These are phyloP conservation scores for Heteronetta atricapilla DNA, from an alignment of 2,113 vertebrate species.

Conservation along the genomic window DNA sequence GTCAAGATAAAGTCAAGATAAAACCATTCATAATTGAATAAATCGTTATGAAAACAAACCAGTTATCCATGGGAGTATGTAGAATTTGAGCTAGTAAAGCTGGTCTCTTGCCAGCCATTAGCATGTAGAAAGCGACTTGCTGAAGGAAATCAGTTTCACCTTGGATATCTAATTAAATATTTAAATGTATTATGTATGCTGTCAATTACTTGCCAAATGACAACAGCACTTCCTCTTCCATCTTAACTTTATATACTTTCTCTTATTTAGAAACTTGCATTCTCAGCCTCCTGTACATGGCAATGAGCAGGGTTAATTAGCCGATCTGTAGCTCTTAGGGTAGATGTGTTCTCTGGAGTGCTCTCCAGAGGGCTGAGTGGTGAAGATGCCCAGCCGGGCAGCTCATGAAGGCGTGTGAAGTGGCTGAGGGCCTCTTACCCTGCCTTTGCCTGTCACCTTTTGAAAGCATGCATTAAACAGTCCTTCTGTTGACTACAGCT, in stretches of 20 bases:
- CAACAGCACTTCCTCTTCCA: not conserved
- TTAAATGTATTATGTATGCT: not conserved
- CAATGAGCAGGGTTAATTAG: not conserved
- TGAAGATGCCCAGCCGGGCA: not conserved
- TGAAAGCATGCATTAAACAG: not conserved
- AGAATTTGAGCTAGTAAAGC: not conserved
- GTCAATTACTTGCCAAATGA: not conserved
- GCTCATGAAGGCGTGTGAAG: not conserved
- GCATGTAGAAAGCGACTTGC: not conserved
- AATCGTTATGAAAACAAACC: not conserved
- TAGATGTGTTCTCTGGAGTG: not conserved
- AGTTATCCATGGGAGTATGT: not conserved
- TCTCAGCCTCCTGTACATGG: rapidly evolving
- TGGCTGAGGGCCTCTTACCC: not conserved
- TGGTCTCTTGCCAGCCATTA: not conserved
- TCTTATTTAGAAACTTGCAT: not conserved
- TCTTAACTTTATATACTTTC: not conserved
- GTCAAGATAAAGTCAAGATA: not conserved
- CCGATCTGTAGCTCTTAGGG: not conserved
- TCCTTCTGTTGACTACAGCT: not conserved
- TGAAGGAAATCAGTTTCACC: not conserved
- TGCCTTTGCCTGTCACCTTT: not conserved
- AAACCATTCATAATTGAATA: not conserved
- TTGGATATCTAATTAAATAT: not conserved
- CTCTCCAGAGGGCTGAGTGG: not conserved